These are phyloP conservation scores for Oreochromis grahami DNA, from an alignment of 2,797 vertebrate genomes.

Conservation along the genomic window DNA sequence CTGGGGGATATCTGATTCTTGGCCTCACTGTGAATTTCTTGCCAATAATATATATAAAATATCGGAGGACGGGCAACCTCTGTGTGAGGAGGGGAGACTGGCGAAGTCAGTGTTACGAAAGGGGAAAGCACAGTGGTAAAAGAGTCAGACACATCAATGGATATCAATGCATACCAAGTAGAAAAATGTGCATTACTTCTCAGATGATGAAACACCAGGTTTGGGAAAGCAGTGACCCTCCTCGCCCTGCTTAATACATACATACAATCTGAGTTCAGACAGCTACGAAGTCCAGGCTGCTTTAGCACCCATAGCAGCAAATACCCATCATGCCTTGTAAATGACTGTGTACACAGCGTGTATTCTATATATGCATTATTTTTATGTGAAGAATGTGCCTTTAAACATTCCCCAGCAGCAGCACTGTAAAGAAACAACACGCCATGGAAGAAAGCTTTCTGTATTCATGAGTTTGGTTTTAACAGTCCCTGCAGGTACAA, in stretches of 20 bases:
- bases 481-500: slow-evolving; percentile 67
- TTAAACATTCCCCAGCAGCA: slow-evolving; percentile 21
- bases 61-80: background rate
- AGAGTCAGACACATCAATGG: slow-evolving; percentile 4
- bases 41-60: slow-evolving; percentile 49
- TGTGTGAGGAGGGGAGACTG: background rate
- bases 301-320: slow-evolving; percentile 6
- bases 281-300: background rate
- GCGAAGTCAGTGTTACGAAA: slow-evolving; percentile 22
- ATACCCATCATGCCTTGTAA: slow-evolving; percentile 19
- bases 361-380: slow-evolving; percentile 9
- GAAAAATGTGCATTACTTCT: slow-evolving; percentile 23
- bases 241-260: background rate
- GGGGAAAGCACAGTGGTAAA: background rate
- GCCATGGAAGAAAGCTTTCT: slow-evolving; percentile 49
- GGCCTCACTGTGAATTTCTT: slow-evolving; percentile 19
- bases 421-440: slow-evolving; percentile 32
- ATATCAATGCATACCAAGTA: slow-evolving; percentile 57
- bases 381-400: slow-evolving; percentile 39
- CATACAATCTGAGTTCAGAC: slow-evolving; percentile 1
- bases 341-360: slow-evolving; percentile 8
- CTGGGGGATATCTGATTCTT: slow-evolving; percentile 43
- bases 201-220: slow-evolving; percentile 34
- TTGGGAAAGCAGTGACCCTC: slow-evolving; percentile 13
- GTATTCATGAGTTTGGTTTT: slow-evolving; percentile 70